phyloP scores from a whole-genome alignment of 2,113 vertebrate species.

The Maccullochella peelii region DNA sequence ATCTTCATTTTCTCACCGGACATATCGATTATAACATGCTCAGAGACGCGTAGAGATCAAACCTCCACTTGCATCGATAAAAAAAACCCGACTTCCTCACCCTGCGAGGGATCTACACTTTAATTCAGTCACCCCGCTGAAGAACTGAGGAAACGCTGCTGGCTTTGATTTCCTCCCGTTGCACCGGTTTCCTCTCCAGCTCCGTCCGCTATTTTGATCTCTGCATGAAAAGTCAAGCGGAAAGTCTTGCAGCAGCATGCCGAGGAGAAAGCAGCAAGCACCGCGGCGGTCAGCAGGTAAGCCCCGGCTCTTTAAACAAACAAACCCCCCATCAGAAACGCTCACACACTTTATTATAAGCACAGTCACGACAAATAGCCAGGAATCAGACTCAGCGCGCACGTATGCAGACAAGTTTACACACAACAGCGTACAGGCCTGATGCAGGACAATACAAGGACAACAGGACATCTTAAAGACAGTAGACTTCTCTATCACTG shows the following conservation, averaged over 20 bases:
- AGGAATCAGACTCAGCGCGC: background rate
- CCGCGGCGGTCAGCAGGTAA: slow-evolving; percentile 96
- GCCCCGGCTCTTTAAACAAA: slow-evolving; percentile 50
- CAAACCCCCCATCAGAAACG: slow-evolving; percentile 7
- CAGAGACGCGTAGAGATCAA: slow-evolving; percentile 27
- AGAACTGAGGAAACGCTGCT: slow-evolving; percentile 55
- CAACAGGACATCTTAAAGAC: background rate
- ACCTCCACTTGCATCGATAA: slow-evolving; percentile 13
- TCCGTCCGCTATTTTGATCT: slow-evolving; percentile 77
- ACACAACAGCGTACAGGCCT: slow-evolving; percentile 1
- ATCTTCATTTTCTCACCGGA: slow-evolving; percentile 25
- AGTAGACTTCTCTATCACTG: background rate
- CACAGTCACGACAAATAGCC: background rate
- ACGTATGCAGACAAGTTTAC: slow-evolving; percentile 31
- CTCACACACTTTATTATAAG: slow-evolving; percentile 1
- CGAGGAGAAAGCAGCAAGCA: slow-evolving; percentile 97
- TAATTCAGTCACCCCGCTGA: slow-evolving; percentile 25
- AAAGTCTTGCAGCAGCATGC: slow-evolving; percentile 92
- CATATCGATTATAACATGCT: slow-evolving; percentile 31
- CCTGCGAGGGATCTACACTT: slow-evolving; percentile 62
- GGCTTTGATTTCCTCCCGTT: slow-evolving; percentile 59
- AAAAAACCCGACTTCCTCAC: slow-evolving; percentile 27
- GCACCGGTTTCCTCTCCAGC: slow-evolving; percentile 64
- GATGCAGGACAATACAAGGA: background rate
- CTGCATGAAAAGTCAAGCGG: slow-evolving; percentile 92